These are phyloP conservation scores for Carterocephalus palaemon DNA, from an alignment of 2,888 invertebrate species.

Conservation along the genomic window DNA sequence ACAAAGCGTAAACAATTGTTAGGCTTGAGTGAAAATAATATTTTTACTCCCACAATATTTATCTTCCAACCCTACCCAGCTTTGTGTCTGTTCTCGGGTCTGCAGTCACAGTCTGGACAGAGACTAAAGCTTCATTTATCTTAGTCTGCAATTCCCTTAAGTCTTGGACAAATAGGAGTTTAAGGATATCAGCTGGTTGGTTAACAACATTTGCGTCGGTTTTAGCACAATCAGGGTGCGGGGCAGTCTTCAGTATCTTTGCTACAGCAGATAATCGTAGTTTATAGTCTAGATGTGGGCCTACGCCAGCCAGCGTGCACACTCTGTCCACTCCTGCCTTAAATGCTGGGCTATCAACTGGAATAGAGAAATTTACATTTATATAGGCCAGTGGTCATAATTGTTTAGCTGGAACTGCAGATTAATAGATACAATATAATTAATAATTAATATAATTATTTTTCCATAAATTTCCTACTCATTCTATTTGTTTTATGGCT, in stretches of 20 bases:
- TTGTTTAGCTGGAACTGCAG: neutral
- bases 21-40: too few species aligned
- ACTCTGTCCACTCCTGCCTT: slow-evolving; percentile 88
- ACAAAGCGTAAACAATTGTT: too few species aligned
- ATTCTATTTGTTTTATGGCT: slow-evolving; percentile 14
- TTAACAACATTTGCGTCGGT: slow-evolving; percentile 54
- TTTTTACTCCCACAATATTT: too few species aligned
- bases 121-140: slow-evolving; percentile 96
- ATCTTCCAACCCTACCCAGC: slow-evolving; percentile 93
- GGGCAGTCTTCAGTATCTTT: slow-evolving; percentile 86
- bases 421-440: slow-evolving; percentile 2
- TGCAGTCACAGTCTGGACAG: slow-evolving; percentile 94
- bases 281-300: slow-evolving; percentile 67
- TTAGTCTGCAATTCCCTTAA: slow-evolving; percentile 92
- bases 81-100: slow-evolving; percentile 98
- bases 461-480: too few species aligned
- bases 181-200: slow-evolving; percentile 82
- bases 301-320: slow-evolving; percentile 80
- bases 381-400: neutral
- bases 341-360: slow-evolving; percentile 91
- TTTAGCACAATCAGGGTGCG: slow-evolving; percentile 83
- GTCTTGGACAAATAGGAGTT: slow-evolving; percentile 90
- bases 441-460: neutral
- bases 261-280: slow-evolving; percentile 81
- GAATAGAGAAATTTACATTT: slow-evolving; percentile 42